Conservation (phyloP, 2,797 vertebrate genomes). For the Gymnoscopelus braueri region DNA sequence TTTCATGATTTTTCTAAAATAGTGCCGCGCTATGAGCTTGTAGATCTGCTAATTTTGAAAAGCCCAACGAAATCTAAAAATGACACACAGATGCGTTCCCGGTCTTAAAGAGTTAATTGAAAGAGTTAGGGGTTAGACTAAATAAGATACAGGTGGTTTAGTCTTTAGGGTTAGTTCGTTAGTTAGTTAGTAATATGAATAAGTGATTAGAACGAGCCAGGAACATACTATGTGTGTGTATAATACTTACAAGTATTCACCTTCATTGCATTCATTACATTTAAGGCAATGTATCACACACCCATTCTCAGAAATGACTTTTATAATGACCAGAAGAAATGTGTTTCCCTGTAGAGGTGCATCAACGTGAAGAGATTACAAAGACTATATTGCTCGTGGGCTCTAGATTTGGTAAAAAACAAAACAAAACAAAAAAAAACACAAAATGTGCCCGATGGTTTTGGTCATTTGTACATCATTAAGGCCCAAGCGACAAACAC, state of each 20-base stretch:
- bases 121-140: constrained; percentile 16
- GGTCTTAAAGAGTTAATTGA: too few relatives aligned
- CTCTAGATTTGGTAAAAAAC: constrained; percentile 33
- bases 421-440: constrained; percentile 22
- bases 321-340: constrained; percentile 42
- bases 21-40: too few relatives aligned
- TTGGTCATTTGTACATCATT: constrained; percentile 74
- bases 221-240: constrained; percentile 18
- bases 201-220: not conserved
- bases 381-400: constrained; percentile 59
- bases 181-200: constrained; percentile 22
- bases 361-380: constrained; percentile 33
- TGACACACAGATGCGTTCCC: too few relatives aligned
- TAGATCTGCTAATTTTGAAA: too few relatives aligned
- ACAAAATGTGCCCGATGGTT: constrained; percentile 55
- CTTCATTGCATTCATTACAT: constrained; percentile 46
- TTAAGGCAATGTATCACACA: constrained; percentile 74
- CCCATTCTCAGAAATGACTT: constrained; percentile 38
- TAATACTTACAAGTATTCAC: constrained; percentile 49
- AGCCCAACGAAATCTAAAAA: too few relatives aligned
- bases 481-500: constrained; percentile 71
- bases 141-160: constrained; percentile 21
- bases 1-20: too few relatives aligned
- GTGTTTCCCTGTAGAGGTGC: constrained; percentile 57
- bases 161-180: constrained; percentile 9